These are phyloP conservation scores for Melanostigma gelatinosum DNA, from an alignment of 2,113 vertebrate species.

Conservation along the genomic window DNA sequence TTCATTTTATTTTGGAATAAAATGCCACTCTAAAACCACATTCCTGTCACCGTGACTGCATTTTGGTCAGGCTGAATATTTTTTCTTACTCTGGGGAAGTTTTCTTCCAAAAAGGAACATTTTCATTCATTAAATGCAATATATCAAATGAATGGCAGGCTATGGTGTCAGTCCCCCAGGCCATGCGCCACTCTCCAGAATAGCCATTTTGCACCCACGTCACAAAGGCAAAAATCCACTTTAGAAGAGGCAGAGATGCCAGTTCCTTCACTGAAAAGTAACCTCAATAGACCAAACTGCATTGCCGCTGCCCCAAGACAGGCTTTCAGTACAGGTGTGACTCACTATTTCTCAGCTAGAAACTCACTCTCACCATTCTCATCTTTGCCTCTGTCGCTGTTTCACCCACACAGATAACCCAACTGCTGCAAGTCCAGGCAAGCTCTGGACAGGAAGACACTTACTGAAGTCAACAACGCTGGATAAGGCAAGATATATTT, in stretches of 20 bases:
- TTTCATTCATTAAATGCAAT: conserved; percentile 14
- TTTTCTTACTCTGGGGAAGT: not conserved
- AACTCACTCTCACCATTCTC: conserved; percentile 18
- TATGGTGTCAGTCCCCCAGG: conserved; percentile 37
- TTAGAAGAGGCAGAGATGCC: conserved; percentile 17
- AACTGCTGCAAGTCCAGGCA: conserved; percentile 2
- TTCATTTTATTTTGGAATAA: conserved; percentile 12
- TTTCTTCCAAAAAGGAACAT: conserved; percentile 35
- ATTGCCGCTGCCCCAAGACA: conserved; percentile 25
- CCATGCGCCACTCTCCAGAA: conserved; percentile 11
- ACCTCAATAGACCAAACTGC: conserved; percentile 29
- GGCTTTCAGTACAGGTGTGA: conserved; percentile 42
- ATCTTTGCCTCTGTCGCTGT: conserved; percentile 13
- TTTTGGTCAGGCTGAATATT: not conserved
- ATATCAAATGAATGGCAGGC: conserved; percentile 37
- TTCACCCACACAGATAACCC: conserved; percentile 15
- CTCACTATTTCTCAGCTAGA: conserved; percentile 29
- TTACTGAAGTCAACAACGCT: not conserved
- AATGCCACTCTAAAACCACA: not conserved
- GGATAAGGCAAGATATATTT: not conserved
- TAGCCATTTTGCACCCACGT: conserved; percentile 30
- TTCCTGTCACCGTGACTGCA: not conserved
- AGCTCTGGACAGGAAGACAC: not conserved
- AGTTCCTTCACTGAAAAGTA: conserved; percentile 16
- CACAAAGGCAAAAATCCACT: conserved; percentile 29